Conservation (phyloP, 1,140 invertebrate genomes). For the Antheraea mylitta region DNA sequence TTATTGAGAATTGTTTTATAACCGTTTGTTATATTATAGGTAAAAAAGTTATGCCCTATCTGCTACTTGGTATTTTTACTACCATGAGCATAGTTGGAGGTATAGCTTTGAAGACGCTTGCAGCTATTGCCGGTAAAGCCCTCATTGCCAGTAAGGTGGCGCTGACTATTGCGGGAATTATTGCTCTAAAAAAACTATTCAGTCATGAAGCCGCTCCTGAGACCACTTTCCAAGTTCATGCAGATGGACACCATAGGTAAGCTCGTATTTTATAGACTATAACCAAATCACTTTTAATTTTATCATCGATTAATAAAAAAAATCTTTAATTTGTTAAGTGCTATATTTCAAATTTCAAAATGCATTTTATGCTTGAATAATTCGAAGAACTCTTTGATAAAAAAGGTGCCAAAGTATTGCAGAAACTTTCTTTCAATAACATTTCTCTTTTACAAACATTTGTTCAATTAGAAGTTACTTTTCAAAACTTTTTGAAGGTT, state of each 20-base stretch:
- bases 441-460: too few species aligned
- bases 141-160: constrained; percentile 85
- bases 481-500: too few species aligned
- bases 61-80: constrained; percentile 81
- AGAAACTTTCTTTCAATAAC: too few species aligned
- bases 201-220: constrained; percentile 80
- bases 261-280: constrained; percentile 3
- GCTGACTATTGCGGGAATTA: constrained; percentile 83
- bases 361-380: too few species aligned
- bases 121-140: constrained; percentile 83
- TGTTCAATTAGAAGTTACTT: too few species aligned
- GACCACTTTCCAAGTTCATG: constrained; percentile 83
- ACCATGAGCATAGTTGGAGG: constrained; percentile 80
- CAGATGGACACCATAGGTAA: constrained; percentile 82
- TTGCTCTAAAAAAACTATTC: constrained; percentile 85
- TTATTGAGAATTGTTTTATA: background rate
- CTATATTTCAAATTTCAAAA: too few species aligned
- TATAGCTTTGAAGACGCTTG: constrained; percentile 82
- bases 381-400: too few species aligned
- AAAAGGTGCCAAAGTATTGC: too few species aligned
- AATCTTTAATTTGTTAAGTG: too few species aligned
- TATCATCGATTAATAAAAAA: too few species aligned
- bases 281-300: too few species aligned
- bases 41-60: constrained; percentile 78
- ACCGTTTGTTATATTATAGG: constrained; percentile 42